Base-by-base conservation (phyloP, 2,797 vertebrate species). In the Botia almorhae region DNA sequence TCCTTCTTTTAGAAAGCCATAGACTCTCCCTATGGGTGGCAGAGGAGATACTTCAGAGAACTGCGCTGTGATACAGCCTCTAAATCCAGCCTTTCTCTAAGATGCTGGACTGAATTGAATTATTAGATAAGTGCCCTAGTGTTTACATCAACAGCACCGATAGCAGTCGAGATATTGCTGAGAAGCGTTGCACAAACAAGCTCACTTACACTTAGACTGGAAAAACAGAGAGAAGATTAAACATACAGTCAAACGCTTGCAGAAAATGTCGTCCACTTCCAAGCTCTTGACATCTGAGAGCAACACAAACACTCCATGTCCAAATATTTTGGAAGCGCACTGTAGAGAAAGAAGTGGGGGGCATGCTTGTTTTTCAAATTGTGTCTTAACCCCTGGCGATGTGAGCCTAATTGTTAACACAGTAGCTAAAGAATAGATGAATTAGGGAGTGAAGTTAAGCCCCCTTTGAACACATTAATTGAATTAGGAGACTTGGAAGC, bases 111-210 rank as follows among this genome's bases (percentile, higher is more conserved):
- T 60, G 36, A 69, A 60, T 55, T 36, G 51, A 63, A 72, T 69
- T 69, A 68, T 78, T 73, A 63, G 70, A 21, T 0, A 65, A 81
- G 83, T 82, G 82, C 85, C 83, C 69, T 70, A 78, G 81, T 91
- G 74, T 88, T 76, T 87, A 86, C 85, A 80, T 75, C 76, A 81
- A 82, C 61, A 58, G 71, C 78, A 81, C 79, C 46, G 71, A 85
- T 83, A 84, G 83, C 69, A 56, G 60, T 65, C 72, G 80, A 80
- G 84, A 81, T 78, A 78, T 88, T 82, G 81, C n/a, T 19, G 74
- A 33, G 69, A 86, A 87, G 75, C 87, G 83, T 83, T 90, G 85
- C 71, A 12, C 76, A 83, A 91, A 85, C 76, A 86, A 64, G 63
- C 51, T 33, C 4, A 68, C n/a, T 84, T 74, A 78, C 50, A 7